Conservation (phyloP, 2,113 vertebrate genomes). For the Amblyornis subalaris region DNA sequence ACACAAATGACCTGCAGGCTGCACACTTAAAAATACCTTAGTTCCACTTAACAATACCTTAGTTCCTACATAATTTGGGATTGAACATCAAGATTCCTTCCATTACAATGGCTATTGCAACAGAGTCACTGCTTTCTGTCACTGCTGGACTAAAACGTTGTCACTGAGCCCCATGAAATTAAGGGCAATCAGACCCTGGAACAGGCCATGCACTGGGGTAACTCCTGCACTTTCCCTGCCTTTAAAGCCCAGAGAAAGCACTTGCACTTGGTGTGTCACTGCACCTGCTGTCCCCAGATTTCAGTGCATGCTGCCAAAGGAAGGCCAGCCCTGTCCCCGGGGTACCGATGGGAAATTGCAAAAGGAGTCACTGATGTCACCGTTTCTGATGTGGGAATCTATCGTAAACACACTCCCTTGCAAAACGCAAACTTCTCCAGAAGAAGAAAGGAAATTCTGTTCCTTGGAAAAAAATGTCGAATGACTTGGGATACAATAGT, state of each 20-base stretch:
- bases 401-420: neutral
- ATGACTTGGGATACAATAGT: constrained; percentile 8
- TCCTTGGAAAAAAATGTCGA: neutral
- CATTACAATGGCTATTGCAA: neutral
- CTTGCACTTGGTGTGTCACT: neutral
- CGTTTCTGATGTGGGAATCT: neutral
- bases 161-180: neutral
- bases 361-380: constrained; percentile 54
- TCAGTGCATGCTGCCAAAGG: neutral
- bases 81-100: neutral
- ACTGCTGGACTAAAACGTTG: neutral
- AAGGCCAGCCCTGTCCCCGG: constrained; percentile 45
- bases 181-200: neutral
- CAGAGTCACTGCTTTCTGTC: neutral
- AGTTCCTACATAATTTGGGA: neutral
- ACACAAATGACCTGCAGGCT: neutral
- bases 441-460: constrained; percentile 47
- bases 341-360: constrained; percentile 30
- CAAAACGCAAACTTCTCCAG: constrained; percentile 10
- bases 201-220: neutral
- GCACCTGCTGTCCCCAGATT: constrained; percentile 24
- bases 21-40: neutral
- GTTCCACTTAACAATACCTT: neutral
- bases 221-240: neutral
- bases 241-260: neutral